Evolutionary conservation across 2,797 vertebrate genomes (phyloP), one percentile per base, ranked within the genome.

Genomic region (Peromyscus nudipes): DNA sequence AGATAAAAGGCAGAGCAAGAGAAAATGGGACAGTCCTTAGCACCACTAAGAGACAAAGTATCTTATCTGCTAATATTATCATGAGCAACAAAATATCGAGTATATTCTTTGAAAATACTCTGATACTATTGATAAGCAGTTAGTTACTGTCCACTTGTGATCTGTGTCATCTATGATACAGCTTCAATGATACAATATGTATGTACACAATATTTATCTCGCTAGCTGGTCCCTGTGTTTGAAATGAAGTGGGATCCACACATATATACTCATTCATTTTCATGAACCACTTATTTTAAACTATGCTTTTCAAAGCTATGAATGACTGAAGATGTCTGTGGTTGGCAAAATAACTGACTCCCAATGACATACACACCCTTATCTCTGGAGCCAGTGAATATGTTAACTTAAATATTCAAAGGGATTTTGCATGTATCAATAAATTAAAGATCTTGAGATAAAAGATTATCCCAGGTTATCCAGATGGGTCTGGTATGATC

Each of bases 11-110:
- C 13, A 85, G 34, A 49, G 19, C 43, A 85, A 14, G 64, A 52
- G 12, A 69, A 46, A 81, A n/a, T 73, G 31, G 9, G 34, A 84
- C 60, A 31, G 21, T 4, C 80, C 29, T 69, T 21, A 91, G 1
- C 34, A 87, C 86, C 88, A 49, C 65, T 80, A 60, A 40, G 85
- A 93, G 92, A 31, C 16, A 82, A 90, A 95, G 62, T 60, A 67
- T 9, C 40, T 60, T 71, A 65, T 23, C 88, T 62, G 52, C 14
- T 69, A 85, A 49, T 88, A 65, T 67, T n/a, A 87, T 67, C 73
- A 87, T 1, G 46, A 93, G 25, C 57, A 91, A 65, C 9, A 81
- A 83, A 73, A 91, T 69, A 93, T 84, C 4, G 62, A 71, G n/a
- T 17, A 55, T 43, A 46, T 84, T 88, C 55, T 91, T 21, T 85